phyloP scores from a whole-genome alignment of 2,888 invertebrate species.

The Heliothis peltigera region DNA sequence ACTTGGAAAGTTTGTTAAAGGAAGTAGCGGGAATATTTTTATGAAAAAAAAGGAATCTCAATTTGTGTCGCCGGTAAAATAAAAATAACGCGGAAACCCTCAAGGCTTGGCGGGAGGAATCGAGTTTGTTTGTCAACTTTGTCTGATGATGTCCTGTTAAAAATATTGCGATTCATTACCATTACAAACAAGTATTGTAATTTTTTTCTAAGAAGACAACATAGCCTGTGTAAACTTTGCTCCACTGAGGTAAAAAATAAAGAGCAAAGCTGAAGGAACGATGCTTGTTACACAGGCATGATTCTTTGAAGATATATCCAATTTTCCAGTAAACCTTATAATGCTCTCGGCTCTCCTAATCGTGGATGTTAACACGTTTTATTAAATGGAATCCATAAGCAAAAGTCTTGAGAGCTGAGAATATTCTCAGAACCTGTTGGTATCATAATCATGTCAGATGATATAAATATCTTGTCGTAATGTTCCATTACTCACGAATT shows the following conservation, averaged over 20 bases:
- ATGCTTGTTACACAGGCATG: not conserved
- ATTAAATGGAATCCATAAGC: not conserved
- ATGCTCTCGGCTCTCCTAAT: not conserved
- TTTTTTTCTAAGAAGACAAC: slow-evolving; percentile 18
- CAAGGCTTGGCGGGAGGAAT: slow-evolving; percentile 70
- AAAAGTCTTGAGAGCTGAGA: not conserved
- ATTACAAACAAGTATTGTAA: slow-evolving; percentile 34
- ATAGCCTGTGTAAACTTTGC: slow-evolving; percentile 14
- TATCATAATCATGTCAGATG: slow-evolving; percentile 32
- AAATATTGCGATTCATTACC: slow-evolving; percentile 62
- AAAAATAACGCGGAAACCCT: slow-evolving; percentile 75
- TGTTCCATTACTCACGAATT: slow-evolving; percentile 8
- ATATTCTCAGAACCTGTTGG: slow-evolving; percentile 27
- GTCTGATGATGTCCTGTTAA: slow-evolving; percentile 67
- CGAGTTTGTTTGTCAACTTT: slow-evolving; percentile 76
- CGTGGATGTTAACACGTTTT: slow-evolving; percentile 1
- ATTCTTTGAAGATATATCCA: not conserved
- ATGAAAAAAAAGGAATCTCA: slow-evolving; percentile 82
- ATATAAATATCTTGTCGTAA: slow-evolving; percentile 32
- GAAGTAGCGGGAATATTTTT: slow-evolving; percentile 86
- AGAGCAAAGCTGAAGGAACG: not conserved
- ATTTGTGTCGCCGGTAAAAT: slow-evolving; percentile 85
- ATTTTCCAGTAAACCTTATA: not conserved
- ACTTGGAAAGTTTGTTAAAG: slow-evolving; percentile 88
- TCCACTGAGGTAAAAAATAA: not conserved